These are phyloP conservation scores for Tautogolabrus adspersus DNA, from an alignment of 2,113 vertebrate genomes.

Conservation along the genomic window DNA sequence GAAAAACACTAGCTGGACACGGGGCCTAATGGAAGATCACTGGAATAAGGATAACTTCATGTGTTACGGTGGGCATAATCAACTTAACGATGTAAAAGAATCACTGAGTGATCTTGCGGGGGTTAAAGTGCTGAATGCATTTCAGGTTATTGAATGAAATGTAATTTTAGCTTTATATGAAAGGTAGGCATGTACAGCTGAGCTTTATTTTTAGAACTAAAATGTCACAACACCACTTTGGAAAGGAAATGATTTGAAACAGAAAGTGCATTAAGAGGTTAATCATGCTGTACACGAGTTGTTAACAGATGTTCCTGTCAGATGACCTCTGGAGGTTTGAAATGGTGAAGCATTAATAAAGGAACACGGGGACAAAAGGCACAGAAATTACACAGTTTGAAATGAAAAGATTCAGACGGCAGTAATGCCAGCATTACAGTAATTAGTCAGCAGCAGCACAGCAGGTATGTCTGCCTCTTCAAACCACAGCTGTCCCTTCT, in stretches of 20 bases:
- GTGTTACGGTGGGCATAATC: too few relatives aligned
- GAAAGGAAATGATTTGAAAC: background rate
- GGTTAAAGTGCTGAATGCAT: background rate
- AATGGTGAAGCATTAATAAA: slow-evolving; percentile 27
- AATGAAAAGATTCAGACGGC: slow-evolving; percentile 46
- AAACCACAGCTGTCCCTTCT: slow-evolving; percentile 60
- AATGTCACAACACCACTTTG: background rate
- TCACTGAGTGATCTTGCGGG: too few relatives aligned
- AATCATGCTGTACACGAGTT: background rate
- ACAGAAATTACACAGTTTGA: slow-evolving; percentile 41
- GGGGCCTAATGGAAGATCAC: too few relatives aligned
- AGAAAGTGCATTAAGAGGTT: background rate
- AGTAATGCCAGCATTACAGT: slow-evolving; percentile 44
- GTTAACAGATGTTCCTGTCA: slow-evolving; percentile 20
- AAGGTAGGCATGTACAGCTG: background rate
- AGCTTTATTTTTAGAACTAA: background rate
- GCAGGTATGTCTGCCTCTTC: slow-evolving; percentile 65
- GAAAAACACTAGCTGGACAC: too few relatives aligned
- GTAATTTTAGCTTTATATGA: background rate
- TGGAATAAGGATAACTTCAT: too few relatives aligned
- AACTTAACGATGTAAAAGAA: too few relatives aligned
- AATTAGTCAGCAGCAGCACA: slow-evolving; percentile 53
- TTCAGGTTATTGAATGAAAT: too few relatives aligned
- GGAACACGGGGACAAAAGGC: slow-evolving; percentile 27
- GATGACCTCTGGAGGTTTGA: slow-evolving; percentile 31